Evolutionary conservation across 2,113 vertebrate species (phyloP).

Genomic region (Actenoides hombroni): DNA sequence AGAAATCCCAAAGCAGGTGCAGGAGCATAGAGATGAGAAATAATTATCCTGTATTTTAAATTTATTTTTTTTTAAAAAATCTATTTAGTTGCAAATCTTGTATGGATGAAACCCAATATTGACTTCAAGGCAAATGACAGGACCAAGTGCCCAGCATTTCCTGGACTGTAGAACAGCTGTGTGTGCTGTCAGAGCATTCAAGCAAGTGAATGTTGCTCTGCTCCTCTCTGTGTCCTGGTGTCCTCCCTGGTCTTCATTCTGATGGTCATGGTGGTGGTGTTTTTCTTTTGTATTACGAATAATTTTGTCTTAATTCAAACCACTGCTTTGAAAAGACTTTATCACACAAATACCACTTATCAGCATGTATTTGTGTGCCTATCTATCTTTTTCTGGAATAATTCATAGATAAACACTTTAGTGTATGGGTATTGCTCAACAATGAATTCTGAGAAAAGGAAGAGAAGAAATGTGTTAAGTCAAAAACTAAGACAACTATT

Average conservation of each 20-base stretch:
- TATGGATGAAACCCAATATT: not conserved
- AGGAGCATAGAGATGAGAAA: not conserved
- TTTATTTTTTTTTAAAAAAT: not conserved
- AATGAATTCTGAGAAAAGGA: not conserved
- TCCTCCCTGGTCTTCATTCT: not conserved
- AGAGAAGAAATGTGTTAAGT: not conserved
- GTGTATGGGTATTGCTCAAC: not conserved
- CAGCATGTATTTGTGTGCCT: not conserved
- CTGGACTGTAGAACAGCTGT: not conserved
- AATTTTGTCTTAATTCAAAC: not conserved
- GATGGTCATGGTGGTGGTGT: not conserved
- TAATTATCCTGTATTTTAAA: not conserved
- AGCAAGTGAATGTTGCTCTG: not conserved
- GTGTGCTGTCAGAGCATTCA: rapidly evolving
- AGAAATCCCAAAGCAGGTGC: not conserved
- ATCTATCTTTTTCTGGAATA: not conserved
- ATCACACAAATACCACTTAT: not conserved
- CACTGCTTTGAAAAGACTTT: not conserved
- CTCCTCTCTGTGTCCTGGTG: not conserved
- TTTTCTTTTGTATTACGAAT: not conserved
- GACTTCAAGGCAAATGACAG: not conserved
- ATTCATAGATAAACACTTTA: not conserved
- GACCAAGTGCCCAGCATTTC: rapidly evolving
- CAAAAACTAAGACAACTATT: not conserved
- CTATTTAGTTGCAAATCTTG: not conserved